Conservation (phyloP, 2,797 vertebrate species). For the Silurus lanzhouensis region DNA sequence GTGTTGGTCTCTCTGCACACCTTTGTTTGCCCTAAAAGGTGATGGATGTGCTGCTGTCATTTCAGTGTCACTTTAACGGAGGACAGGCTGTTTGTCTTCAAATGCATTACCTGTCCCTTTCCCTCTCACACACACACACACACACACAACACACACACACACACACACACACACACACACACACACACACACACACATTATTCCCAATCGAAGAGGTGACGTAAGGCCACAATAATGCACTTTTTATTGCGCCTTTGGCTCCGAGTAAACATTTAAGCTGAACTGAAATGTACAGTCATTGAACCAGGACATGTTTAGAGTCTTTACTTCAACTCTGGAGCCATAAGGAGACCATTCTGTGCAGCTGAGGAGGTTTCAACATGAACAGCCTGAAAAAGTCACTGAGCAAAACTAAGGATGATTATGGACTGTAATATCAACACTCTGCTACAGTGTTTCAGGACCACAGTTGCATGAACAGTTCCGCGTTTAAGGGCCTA, state of each 20-base stretch:
- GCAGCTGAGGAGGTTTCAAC: too few relatives aligned
- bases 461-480: too few relatives aligned
- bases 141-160: too few relatives aligned
- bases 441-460: too few relatives aligned
- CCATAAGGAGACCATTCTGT: not conserved
- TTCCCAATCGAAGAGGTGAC: not conserved
- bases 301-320: not conserved
- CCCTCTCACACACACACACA: too few relatives aligned
- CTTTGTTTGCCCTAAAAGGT: conserved; percentile 24
- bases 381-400: too few relatives aligned
- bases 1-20: conserved; percentile 11
- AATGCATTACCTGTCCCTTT: not conserved
- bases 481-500: too few relatives aligned
- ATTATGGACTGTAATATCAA: too few relatives aligned
- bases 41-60: conserved; percentile 5
- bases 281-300: not conserved
- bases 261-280: not conserved
- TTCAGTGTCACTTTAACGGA: conserved; percentile 15
- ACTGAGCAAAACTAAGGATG: too few relatives aligned
- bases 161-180: too few relatives aligned
- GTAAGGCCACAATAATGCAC: not conserved
- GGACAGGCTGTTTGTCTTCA: conserved; percentile 8
- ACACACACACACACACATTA: not conserved
- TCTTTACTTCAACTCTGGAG: not conserved
- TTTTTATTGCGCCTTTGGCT: not conserved